Percentiles rank a stretch among this genome's conserved stretches.
Conservation (phyloP, 1,140 invertebrate species). For the Anoplolepis gracilipes region DNA sequence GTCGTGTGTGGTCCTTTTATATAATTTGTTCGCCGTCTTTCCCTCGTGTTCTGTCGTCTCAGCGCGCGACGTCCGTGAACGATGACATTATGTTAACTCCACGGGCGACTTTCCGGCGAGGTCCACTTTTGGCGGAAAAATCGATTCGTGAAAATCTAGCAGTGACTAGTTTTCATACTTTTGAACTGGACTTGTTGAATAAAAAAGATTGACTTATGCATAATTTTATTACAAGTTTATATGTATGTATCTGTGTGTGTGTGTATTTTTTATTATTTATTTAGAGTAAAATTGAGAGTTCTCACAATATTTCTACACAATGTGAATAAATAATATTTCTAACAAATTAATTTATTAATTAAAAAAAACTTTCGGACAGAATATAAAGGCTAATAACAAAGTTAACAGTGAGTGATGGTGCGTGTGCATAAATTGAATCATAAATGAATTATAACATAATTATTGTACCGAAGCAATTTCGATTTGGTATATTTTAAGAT, state of each 20-base stretch:
- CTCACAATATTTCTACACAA: not conserved
- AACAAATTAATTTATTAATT: too few relatives aligned
- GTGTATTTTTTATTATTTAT: not conserved
- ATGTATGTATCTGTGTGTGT: not conserved
- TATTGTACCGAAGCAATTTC: too few relatives aligned
- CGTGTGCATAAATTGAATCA: too few relatives aligned
- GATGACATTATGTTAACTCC: constrained; percentile 59
- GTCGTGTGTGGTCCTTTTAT: constrained; percentile 82
- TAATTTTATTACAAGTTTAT: not conserved
- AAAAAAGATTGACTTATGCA: not conserved
- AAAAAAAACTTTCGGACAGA: too few relatives aligned
- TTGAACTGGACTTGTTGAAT: not conserved
- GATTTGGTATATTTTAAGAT: too few relatives aligned
- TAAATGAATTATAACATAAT: too few relatives aligned
- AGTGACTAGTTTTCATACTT: not conserved
- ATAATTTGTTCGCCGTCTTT: constrained; percentile 77
- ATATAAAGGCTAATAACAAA: too few relatives aligned
- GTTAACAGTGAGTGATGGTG: too few relatives aligned
- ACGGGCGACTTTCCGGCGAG: constrained; percentile 9
- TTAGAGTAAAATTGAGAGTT: not conserved
- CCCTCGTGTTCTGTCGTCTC: constrained; percentile 31
- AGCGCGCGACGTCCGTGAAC: constrained; percentile 20
- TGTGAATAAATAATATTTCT: too few relatives aligned
- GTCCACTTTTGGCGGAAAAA: constrained; percentile 1
- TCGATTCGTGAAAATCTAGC: not conserved